Evolutionary conservation across 2,797 vertebrate species (phyloP), one percentile per base, ranked within the genome.

Genomic region (Sebastes iracundus): DNA sequence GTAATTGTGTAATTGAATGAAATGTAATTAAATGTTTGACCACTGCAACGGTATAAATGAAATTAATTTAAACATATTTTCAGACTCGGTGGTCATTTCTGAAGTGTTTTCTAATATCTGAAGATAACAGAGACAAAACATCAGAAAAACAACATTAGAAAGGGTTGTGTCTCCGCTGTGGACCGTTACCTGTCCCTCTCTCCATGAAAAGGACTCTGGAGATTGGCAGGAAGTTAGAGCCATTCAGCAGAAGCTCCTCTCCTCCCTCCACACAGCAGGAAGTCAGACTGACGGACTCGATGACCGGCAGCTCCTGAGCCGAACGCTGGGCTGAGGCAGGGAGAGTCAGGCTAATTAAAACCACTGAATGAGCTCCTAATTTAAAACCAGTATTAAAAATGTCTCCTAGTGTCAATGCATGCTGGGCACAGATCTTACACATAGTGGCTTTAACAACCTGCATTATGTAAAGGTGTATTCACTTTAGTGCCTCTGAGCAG

Each of bases 131-230:
- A 14, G 32, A 14, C 12, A 59, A 25, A 42, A 60, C 4, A 23
- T 28, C 49, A 64, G 11, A 35, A 46, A 18, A 49, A 49, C 46
- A 35, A 35, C 28, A 25, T 4, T 2, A 4, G 4, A 38, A 7
- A 52, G 16, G 20, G 38, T 16, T 4, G 2, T 1, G 52, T 65
- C 52, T 62, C 28, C 18, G 10, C 28, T 78, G 9, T 18, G 30
- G 22, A 65, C 3, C 3, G 30, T 77, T 83, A 97, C 97, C 97
- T 78, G 97, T 96, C 4, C 97, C 97, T 89, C 97, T 94, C 86
- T 98, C 97, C 88, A 97, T 97, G 90, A 98, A 98, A 65, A 98
- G 91, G 52, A 98, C 97, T 86, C 97, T 97, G 80, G 97, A 98
- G 85, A 97, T 96, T 0, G 97, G 95, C 88, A 98, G 94, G 90